These are phyloP conservation scores for Drosophila cracens DNA, from an alignment of 2,888 invertebrate species.

Conservation along the genomic window DNA sequence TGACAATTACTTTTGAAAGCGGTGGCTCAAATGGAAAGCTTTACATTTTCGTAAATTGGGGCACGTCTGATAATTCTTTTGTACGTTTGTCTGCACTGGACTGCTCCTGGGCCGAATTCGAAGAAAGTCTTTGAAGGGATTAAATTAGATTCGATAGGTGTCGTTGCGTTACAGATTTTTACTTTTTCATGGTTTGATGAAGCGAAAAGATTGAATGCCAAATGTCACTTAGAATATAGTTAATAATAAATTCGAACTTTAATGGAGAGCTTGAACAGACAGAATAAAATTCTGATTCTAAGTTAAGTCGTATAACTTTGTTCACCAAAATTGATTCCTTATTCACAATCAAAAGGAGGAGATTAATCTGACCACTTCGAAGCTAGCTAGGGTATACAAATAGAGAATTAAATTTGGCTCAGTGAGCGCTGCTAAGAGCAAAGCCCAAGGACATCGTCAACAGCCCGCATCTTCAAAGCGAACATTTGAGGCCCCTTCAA, in stretches of 20 bases:
- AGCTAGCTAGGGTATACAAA: slow-evolving; percentile 13
- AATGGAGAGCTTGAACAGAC: neutral
- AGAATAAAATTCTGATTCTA: neutral
- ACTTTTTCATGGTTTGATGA: neutral
- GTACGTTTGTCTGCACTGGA: neutral
- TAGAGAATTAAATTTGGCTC: slow-evolving; percentile 32
- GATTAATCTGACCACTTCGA: too few species aligned
- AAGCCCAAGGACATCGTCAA: neutral
- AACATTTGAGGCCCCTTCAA: slow-evolving; percentile 8
- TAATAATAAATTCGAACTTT: neutral
- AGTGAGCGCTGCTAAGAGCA: neutral
- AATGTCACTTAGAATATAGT: neutral
- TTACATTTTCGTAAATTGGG: neutral
- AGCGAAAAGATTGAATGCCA: neutral
- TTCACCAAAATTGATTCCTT: neutral
- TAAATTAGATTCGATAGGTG: neutral
- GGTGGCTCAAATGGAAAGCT: neutral
- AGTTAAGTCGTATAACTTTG: neutral
- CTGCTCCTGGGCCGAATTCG: neutral
- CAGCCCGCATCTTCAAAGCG: slow-evolving; percentile 48
- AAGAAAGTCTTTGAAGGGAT: neutral
- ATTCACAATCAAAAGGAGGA: neutral
- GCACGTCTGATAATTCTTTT: neutral
- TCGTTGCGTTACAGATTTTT: neutral
- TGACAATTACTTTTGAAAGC: neutral